Evolutionary conservation across 2,888 invertebrate genomes (phyloP).

Genomic region (Imbricaverruca yamaguchii): DNA sequence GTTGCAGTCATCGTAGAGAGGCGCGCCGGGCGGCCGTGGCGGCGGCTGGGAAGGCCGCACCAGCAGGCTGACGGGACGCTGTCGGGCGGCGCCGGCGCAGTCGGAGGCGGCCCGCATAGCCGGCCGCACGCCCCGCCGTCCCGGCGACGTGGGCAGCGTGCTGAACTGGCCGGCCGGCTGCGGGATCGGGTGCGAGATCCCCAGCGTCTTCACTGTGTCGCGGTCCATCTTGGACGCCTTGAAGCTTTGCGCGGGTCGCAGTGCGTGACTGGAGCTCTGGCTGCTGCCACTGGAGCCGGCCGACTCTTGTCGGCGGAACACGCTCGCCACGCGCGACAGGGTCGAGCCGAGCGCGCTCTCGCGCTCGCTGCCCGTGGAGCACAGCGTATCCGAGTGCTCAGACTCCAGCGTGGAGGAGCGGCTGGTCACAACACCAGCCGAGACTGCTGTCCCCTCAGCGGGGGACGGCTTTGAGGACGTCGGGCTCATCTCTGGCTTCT

Average conservation of each 20-base stretch:
- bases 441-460: no score
- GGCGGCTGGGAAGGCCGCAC: conserved; percentile 10
- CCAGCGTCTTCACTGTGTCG: not conserved
- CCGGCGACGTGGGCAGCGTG: not conserved
- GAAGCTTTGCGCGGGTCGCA: not conserved
- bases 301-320: not conserved
- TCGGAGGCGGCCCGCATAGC: conserved; percentile 33
- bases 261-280: not conserved
- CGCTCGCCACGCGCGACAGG: conserved; percentile 1
- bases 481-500: no score
- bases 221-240: conserved; percentile 21
- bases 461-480: no score
- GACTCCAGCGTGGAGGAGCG: not conserved
- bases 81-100: not conserved
- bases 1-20: conserved; percentile 7
- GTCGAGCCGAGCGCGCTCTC: not conserved
- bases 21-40: not conserved
- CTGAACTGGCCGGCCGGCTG: conserved; percentile 2
- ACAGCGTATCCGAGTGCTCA: not conserved
- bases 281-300: not conserved
- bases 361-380: not conserved
- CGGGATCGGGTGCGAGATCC: conserved; percentile 3
- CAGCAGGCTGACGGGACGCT: conserved; percentile 13
- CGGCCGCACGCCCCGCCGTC: conserved; percentile 41
- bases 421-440: not conserved